A percentile compares a stretch with the other conserved stretches of the same genome.
phyloP scores from a whole-genome alignment of 1,140 invertebrate species.

The Andrena cerasifolii region DNA sequence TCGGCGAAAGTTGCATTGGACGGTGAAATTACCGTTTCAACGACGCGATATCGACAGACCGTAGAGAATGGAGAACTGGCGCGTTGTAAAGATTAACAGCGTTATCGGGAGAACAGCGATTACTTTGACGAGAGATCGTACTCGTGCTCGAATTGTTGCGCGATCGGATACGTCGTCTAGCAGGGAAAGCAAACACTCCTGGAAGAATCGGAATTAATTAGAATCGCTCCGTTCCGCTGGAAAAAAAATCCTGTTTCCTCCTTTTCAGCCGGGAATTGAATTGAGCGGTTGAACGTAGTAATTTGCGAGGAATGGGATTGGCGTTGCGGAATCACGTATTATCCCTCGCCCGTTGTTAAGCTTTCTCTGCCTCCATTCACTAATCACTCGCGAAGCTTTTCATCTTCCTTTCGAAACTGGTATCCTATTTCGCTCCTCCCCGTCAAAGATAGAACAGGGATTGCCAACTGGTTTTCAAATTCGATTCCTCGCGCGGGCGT shows the following conservation, averaged over 20 bases:
- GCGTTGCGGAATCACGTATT: no score
- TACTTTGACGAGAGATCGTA: neutral
- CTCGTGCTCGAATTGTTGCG: neutral
- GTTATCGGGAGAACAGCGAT: neutral
- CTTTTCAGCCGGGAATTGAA: no score
- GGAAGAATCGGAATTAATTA: neutral
- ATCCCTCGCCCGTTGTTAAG: no score
- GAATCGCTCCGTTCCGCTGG: neutral
- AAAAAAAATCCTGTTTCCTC: no score
- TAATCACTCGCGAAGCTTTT: no score
- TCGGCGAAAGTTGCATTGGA: neutral
- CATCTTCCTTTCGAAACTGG: no score
- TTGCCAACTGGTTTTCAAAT: neutral
- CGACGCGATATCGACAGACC: neutral
- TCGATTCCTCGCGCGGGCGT: neutral
- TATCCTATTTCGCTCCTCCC: neutral
- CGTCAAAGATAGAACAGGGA: neutral
- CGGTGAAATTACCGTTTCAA: neutral
- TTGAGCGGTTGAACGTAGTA: no score
- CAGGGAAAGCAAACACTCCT: neutral
- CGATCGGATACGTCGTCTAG: no score
- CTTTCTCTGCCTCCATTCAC: no score
- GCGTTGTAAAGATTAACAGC: neutral
- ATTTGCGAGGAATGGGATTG: no score
- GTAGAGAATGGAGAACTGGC: neutral